Evolutionary conservation across 2,888 invertebrate species (phyloP).

Genomic region (Xylocampa areola): DNA sequence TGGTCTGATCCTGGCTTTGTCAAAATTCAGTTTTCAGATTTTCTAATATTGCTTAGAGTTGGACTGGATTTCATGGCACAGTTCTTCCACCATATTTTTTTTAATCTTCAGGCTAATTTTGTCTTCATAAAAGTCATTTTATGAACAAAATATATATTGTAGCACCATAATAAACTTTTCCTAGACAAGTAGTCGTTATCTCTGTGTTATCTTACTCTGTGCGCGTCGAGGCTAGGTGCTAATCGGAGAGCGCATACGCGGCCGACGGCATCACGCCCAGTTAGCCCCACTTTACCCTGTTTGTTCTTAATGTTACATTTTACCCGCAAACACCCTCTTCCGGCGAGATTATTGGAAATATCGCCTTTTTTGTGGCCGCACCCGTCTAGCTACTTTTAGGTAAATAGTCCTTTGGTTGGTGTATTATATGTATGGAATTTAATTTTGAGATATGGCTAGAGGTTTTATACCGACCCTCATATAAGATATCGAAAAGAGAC

Average conservation of each 20-base stretch:
- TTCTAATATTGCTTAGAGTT: too few species aligned
- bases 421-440: conserved; percentile 14
- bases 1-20: too few species aligned
- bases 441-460: too few species aligned
- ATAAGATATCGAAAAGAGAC: too few species aligned
- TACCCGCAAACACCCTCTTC: conserved; percentile 84
- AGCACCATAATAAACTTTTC: conserved; percentile 39
- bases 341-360: conserved; percentile 84
- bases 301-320: conserved; percentile 83
- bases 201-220: conserved; percentile 65
- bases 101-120: too few species aligned
- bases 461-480: too few species aligned
- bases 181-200: conserved; percentile 44
- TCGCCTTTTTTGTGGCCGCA: conserved; percentile 78
- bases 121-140: neutral
- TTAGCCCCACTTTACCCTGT: conserved; percentile 84
- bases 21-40: too few species aligned
- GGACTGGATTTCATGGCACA: too few species aligned
- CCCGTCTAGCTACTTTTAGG: conserved; percentile 73
- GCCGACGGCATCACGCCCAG: conserved; percentile 71
- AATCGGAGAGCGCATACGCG: conserved; percentile 77
- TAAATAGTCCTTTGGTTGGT: conserved; percentile 41
- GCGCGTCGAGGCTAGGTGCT: conserved; percentile 74
- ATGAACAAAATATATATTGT: conserved; percentile 18
- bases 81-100: too few species aligned